Evolutionary conservation across 2,797 vertebrate species (phyloP), one percentile per base, ranked within the genome.

Genomic region (Epinephelus malabaricus): DNA sequence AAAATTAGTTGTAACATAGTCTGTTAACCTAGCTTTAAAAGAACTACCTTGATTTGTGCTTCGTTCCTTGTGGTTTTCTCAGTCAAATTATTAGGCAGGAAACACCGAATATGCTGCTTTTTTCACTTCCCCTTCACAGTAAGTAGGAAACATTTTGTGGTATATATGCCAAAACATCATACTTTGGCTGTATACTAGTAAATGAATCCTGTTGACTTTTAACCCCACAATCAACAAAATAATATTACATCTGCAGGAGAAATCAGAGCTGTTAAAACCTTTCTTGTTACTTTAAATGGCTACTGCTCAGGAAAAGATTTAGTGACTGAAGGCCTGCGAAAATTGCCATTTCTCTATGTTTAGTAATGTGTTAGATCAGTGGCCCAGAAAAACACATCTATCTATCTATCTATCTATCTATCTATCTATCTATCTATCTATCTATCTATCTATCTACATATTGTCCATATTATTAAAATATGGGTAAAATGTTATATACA

Each of bases 51-150:
- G 15, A 61, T 69, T 38, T 47, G 19, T 17, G 62, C 0, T 40
- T 58, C 40, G 8, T 69, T 64, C 13, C 12, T 6, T 40, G n/a
- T 3, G 43, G n/a, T 6, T 47, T 58, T 65, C 14, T 66, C 18
- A 55, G 34, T 62, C 5, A 55, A 65, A 54, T 47, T 23, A 14
- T 30, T 34, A 0, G 12, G 18, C 46, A 59, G 84, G 88, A 90
- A 87, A 76, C 38, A 19, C 47, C 21, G 53, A 73, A 53, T 43
- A 8, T 4, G 7, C 7, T 73, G 69, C 51, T 59, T 19, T 14
- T 50, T 88, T 87, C 86, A 85, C 78, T 91, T 92, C 92, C 79
- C 19, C 55, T 79, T 76, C 2, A 60, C 6, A 40, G 13, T 66
- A 72, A 56, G 3, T 47, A 3, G 1, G 27, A 54, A 15, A 11